phyloP scores from a whole-genome alignment of 1,140 invertebrate genomes.

The Odontomachus brunneus region DNA sequence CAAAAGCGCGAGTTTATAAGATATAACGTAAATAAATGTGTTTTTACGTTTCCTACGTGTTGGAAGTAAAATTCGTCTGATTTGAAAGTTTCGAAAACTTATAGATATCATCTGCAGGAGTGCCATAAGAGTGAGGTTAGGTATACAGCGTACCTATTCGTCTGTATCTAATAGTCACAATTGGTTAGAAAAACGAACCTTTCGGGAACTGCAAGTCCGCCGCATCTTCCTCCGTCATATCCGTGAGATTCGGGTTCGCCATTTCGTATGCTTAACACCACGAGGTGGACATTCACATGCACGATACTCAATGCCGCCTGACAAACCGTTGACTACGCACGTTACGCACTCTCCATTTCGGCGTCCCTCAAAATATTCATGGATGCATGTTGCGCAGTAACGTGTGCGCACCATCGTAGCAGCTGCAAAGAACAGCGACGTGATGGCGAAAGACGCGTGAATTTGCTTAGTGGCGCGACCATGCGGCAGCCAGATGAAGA shows the following conservation, averaged over 20 bases:
- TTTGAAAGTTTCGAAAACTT: not conserved
- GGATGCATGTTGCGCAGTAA: not conserved
- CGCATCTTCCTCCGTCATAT: conserved; percentile 93
- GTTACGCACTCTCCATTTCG: not conserved
- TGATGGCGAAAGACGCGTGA: not conserved
- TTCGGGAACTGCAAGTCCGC: conserved; percentile 95
- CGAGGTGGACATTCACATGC: not conserved
- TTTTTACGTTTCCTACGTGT: not conserved
- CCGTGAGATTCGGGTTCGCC: conserved; percentile 83
- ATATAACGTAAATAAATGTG: not conserved
- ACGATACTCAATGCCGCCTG: too few species aligned
- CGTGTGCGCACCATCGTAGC: not conserved
- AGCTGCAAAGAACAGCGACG: too few species aligned
- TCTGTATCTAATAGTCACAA: not conserved
- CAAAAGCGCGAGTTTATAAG: too few species aligned
- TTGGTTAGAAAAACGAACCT: conserved; percentile 85
- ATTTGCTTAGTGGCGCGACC: conserved; percentile 27
- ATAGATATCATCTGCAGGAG: conserved; percentile 1
- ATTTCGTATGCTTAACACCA: conserved; percentile 60
- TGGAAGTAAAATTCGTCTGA: not conserved
- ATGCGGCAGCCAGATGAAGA: not conserved
- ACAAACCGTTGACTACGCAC: too few species aligned
- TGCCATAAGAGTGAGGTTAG: conserved; percentile 56
- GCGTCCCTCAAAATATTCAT: not conserved
- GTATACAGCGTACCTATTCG: not conserved